Base-by-base conservation (phyloP, 2,888 invertebrate species). In the Palloptera scutellata region DNA sequence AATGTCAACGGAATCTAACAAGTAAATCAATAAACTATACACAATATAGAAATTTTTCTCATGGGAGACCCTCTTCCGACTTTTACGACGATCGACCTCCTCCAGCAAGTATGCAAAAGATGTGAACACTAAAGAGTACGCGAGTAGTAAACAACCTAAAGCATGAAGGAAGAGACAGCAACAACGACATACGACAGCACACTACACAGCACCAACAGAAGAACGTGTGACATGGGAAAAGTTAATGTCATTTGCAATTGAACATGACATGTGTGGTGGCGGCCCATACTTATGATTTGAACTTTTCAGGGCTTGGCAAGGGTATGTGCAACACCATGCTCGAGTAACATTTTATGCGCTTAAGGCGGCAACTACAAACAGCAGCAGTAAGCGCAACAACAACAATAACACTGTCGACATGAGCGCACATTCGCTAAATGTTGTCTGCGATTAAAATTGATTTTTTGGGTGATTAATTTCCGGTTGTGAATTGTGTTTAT, bases 381-480 rank as follows among this genome's bases (percentile, higher is more conserved):
- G 30, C 20, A 45, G 52, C 51, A 42, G 53, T 40, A 11, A 55
- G 13, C 19, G 43, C 5, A 42, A 13, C 55, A 40, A 54, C 8
- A 59, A 30, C 13, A 42, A 62, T 40, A 45, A 30, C 45, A 58
- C 11, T n/a, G n/a, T n/a, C 30, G 30, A 30, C 30, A 30, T 30
- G 3, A 30, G 30, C 30, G 30, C 30, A n/a, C n/a, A 6, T 30
- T 30, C 30, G 30, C 30, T 30, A 30, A 67, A 67, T 70, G 69
- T 67, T 73, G 74, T 73, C 72, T 74, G 72, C 70, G 73, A 76
- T 74, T 75, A 69, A 77, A 77, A 76, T 75, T 75, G 75, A 77
- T 75, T 77, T 70, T 75, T 70, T 65, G 73, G 73, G 73, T 77
- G 75, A 76, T 75, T 77, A 77, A 76, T 76, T 77, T 77, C 76